Percentiles rank a stretch among this genome's conserved stretches.
These are phyloP conservation scores for Redunca redunca DNA, from an alignment of 2,113 vertebrate genomes.

Conservation along the genomic window DNA sequence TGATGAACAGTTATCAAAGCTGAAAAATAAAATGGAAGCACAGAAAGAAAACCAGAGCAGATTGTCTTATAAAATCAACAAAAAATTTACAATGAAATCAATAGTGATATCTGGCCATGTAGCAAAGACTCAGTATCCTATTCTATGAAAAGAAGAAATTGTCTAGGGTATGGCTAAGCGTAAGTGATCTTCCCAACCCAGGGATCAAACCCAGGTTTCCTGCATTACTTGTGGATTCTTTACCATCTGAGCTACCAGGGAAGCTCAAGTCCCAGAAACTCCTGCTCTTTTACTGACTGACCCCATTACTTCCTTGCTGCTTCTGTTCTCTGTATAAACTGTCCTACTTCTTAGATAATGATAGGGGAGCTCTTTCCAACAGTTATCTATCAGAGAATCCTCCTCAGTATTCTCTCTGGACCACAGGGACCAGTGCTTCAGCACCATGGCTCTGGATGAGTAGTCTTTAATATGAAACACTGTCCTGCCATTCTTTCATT, in stretches of 20 bases:
- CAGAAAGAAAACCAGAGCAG: neutral
- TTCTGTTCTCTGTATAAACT: conserved; percentile 17
- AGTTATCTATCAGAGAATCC: conserved; percentile 8
- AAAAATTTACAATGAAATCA: conserved; percentile 39
- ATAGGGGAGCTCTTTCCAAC: conserved; percentile 28
- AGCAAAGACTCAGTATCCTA: conserved; percentile 32
- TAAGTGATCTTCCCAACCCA: neutral
- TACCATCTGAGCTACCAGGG: neutral
- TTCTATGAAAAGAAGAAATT: conserved; percentile 24
- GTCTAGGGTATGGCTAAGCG: neutral
- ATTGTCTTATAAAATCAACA: neutral
- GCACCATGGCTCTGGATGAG: neutral
- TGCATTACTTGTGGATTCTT: neutral
- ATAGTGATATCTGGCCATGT: conserved; percentile 22
- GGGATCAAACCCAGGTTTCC: neutral
- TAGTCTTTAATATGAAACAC: neutral
- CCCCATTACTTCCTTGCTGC: neutral
- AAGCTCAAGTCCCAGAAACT: conserved; percentile 15
- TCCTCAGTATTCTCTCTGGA: conserved; percentile 1
- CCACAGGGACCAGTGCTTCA: neutral
- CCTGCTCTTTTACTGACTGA: neutral
- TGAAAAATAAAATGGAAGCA: neutral
- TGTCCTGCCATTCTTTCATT: neutral
- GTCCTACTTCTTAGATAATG: conserved; percentile 32
- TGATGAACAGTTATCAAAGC: neutral